Evolutionary conservation across 2,888 invertebrate genomes (phyloP).

Genomic region (Apamea sordens): DNA sequence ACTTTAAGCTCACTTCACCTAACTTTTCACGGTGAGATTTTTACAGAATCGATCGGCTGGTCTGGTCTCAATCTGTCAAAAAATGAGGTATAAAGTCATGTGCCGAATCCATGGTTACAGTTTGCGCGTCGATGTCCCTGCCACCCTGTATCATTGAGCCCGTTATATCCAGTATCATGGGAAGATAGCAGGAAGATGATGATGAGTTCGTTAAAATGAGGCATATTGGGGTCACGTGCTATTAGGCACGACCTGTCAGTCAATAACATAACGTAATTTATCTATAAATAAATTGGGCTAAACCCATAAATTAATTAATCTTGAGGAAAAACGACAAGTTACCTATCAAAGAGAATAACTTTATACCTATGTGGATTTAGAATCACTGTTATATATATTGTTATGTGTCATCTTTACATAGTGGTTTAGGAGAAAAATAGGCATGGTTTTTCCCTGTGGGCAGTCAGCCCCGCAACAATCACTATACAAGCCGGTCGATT

Average conservation of each 20-base stretch:
- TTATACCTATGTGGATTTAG: background rate
- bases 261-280: background rate
- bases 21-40: too few species aligned
- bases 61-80: too few species aligned
- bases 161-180: background rate
- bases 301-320: background rate
- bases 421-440: background rate
- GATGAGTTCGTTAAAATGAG: background rate
- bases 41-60: too few species aligned
- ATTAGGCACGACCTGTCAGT: background rate
- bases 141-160: too few species aligned
- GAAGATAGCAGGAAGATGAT: background rate
- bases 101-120: too few species aligned
- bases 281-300: background rate
- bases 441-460: background rate
- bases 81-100: too few species aligned
- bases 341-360: background rate
- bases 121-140: too few species aligned
- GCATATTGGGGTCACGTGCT: background rate
- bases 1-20: too few species aligned
- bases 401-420: background rate
- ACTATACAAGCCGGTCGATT: background rate
- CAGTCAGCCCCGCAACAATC: background rate
- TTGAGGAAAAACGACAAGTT: background rate
- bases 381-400: background rate